These are phyloP conservation scores for Malacoraja senta DNA, from an alignment of 2,797 vertebrate genomes.

Conservation along the genomic window DNA sequence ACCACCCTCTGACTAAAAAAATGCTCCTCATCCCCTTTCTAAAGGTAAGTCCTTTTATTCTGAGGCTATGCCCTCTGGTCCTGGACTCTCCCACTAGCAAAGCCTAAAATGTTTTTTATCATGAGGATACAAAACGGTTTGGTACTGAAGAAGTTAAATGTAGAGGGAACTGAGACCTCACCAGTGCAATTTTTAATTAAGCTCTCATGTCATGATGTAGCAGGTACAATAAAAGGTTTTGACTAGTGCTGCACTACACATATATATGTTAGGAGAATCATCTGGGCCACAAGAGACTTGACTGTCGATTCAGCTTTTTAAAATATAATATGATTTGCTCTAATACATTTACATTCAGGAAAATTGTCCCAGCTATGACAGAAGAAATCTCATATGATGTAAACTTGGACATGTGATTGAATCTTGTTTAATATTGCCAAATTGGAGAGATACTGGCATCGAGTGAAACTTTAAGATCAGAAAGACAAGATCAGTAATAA, in stretches of 20 bases:
- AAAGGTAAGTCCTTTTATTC: too few species aligned
- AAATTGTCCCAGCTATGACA: slow-evolving; percentile 46
- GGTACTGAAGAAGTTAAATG: slow-evolving; percentile 32
- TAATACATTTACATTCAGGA: slow-evolving; percentile 50
- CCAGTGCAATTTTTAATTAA: slow-evolving; percentile 30
- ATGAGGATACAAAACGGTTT: background rate
- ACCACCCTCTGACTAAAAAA: too few species aligned
- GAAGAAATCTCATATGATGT: slow-evolving; percentile 52
- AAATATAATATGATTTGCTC: slow-evolving; percentile 56
- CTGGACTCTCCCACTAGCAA: background rate
- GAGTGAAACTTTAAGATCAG: slow-evolving; percentile 46
- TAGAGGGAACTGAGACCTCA: background rate
- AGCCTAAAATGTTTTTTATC: background rate
- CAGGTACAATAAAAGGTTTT: slow-evolving; percentile 39
- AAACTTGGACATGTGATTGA: slow-evolving; percentile 72
- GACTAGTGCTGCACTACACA: slow-evolving; percentile 23
- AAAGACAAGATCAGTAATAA: slow-evolving; percentile 62
- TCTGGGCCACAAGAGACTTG: slow-evolving; percentile 54
- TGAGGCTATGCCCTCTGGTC: too few species aligned
- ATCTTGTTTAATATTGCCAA: slow-evolving; percentile 70
- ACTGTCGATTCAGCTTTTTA: slow-evolving; percentile 69
- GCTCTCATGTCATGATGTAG: slow-evolving; percentile 34
- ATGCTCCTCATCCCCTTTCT: too few species aligned
- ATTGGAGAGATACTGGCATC: slow-evolving; percentile 64
- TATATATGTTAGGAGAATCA: slow-evolving; percentile 35